These are phyloP conservation scores for Heliconius charithonia DNA, from an alignment of 2,888 invertebrate species.

Conservation along the genomic window DNA sequence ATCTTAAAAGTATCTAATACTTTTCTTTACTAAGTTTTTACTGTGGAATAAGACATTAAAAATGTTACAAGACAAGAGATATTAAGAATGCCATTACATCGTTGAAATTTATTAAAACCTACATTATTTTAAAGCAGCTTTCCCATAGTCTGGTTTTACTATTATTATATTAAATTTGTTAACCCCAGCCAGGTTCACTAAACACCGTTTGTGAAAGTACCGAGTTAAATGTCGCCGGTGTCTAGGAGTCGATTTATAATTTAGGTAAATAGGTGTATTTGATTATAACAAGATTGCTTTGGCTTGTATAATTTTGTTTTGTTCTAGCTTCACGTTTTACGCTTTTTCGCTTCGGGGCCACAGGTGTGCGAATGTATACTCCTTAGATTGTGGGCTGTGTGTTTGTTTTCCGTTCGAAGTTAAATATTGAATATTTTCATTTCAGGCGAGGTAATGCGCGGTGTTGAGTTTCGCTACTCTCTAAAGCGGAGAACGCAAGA, in stretches of 20 bases:
- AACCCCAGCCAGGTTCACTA: slow-evolving; percentile 6
- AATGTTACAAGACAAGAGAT: too few relatives aligned
- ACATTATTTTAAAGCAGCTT: background rate
- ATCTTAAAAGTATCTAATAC: too few relatives aligned
- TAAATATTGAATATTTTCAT: too few relatives aligned
- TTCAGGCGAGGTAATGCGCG: too few relatives aligned
- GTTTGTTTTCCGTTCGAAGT: too few relatives aligned
- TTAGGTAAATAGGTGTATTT: background rate
- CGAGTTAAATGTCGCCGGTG: slow-evolving; percentile 13
- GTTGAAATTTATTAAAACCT: background rate
- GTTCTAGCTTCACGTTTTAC: background rate
- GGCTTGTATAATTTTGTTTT: background rate
- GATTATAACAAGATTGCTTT: background rate
- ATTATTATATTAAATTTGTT: slow-evolving; percentile 15
- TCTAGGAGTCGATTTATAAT: background rate
- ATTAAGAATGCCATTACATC: background rate
- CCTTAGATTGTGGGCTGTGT: too few relatives aligned
- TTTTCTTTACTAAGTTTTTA: too few relatives aligned
- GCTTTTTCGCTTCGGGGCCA: too few relatives aligned
- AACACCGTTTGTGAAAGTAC: slow-evolving; percentile 27
- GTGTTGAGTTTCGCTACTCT: too few relatives aligned
- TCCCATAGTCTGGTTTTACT: slow-evolving; percentile 3
- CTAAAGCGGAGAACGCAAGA: too few relatives aligned
- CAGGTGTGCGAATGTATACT: too few relatives aligned
- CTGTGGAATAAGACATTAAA: too few relatives aligned